Evolutionary conservation across 1,140 invertebrate species (phyloP).

Genomic region (Calliopsis andreniformis): DNA sequence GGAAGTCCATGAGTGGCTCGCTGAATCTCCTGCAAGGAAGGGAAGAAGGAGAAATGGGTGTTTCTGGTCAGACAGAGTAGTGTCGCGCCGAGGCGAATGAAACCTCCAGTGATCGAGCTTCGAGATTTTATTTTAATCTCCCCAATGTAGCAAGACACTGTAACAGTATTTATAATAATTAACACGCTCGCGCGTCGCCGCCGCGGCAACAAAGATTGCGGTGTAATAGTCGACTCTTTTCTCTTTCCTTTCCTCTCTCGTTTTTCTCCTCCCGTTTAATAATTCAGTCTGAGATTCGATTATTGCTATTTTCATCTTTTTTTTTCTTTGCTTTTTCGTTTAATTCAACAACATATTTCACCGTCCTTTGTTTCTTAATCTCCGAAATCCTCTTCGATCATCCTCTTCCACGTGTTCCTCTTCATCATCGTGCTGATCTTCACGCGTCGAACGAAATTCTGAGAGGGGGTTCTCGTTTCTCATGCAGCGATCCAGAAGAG

Average conservation of each 20-base stretch:
- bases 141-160: constrained; percentile 69
- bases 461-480: constrained; percentile 46
- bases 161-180: constrained; percentile 71
- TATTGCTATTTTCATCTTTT: constrained; percentile 63
- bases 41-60: constrained; percentile 2
- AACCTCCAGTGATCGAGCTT: constrained; percentile 57
- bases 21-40: not conserved
- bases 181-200: constrained; percentile 67
- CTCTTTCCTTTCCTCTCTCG: too few species aligned
- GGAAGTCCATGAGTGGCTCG: too few species aligned
- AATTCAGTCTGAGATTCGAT: constrained; percentile 70
- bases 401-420: not conserved
- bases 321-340: not conserved
- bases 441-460: constrained; percentile 53
- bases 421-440: constrained; percentile 11
- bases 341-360: constrained; percentile 48
- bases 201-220: constrained; percentile 64
- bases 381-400: not conserved
- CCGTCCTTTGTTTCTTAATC: too few species aligned
- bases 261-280: constrained; percentile 26
- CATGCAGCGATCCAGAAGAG: constrained; percentile 53
- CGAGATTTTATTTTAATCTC: constrained; percentile 69
- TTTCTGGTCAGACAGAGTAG: too few species aligned
- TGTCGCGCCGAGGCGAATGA: constrained; percentile 26
- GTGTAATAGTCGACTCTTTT: constrained; percentile 61